Percentiles rank a stretch among this genome's conserved stretches.
Conservation (phyloP, 2,113 vertebrate species). For the Manacus vitellinus region DNA sequence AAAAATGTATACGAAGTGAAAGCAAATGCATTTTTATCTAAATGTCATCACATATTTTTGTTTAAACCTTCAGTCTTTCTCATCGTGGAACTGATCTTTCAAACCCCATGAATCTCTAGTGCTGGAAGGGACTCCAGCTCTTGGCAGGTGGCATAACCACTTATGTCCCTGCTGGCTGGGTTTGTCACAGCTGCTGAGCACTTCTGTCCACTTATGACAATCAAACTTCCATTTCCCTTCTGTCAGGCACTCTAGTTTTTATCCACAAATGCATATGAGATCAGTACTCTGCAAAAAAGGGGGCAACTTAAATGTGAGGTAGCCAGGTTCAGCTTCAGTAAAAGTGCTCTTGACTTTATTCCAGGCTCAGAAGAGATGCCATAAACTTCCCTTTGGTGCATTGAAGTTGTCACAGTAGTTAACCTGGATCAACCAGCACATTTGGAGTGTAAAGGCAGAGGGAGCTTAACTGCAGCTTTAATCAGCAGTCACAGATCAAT, state of each 20-base stretch:
- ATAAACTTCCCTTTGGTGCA: background rate
- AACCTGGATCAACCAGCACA: background rate
- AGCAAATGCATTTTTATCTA: background rate
- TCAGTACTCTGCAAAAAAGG: background rate
- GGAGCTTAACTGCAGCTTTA: background rate
- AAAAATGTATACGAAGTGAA: background rate
- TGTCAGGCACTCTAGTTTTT: background rate
- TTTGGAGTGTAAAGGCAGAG: background rate
- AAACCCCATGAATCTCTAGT: background rate
- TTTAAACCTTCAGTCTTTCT: background rate
- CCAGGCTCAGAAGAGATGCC: background rate
- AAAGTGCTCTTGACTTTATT: background rate
- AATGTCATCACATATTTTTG: background rate
- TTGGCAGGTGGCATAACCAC: background rate
- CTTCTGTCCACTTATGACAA: background rate
- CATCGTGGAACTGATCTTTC: background rate
- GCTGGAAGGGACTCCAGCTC: background rate
- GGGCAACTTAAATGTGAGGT: background rate
- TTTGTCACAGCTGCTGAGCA: background rate
- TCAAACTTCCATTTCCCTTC: background rate
- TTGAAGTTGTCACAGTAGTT: background rate
- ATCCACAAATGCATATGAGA: background rate
- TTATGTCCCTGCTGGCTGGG: background rate
- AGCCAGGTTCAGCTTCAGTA: background rate
- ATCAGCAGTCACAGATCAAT: background rate